These are phyloP conservation scores for Crotalus horridus DNA, from an alignment of 2,113 vertebrate genomes.

Conservation along the genomic window DNA sequence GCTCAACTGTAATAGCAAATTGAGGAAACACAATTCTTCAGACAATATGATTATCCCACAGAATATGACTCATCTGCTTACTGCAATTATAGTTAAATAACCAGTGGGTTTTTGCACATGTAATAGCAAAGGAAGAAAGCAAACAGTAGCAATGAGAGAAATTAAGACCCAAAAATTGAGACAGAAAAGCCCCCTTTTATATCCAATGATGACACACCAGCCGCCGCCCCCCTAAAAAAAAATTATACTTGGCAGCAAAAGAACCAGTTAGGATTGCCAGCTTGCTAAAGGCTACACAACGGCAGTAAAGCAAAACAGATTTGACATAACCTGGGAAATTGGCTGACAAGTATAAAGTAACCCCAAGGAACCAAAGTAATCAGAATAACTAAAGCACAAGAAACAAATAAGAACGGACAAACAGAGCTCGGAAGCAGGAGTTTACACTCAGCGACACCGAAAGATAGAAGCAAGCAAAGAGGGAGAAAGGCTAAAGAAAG, in stretches of 20 bases:
- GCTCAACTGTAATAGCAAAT: neutral
- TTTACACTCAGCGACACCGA: neutral
- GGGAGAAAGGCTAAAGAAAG: neutral
- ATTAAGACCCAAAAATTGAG: neutral
- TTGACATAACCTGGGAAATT: neutral
- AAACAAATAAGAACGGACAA: conserved; percentile 3
- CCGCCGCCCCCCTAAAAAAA: neutral
- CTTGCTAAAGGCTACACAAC: conserved; percentile 7
- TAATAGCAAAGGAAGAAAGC: neutral
- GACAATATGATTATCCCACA: neutral
- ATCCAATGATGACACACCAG: neutral
- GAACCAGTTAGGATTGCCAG: neutral
- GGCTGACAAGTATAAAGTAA: conserved; percentile 2
- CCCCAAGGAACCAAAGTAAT: conserved; percentile 12
- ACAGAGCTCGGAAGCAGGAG: neutral
- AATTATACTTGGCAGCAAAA: neutral
- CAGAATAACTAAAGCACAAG: conserved; percentile 7
- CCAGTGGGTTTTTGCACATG: neutral
- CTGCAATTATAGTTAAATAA: neutral
- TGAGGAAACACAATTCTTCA: neutral
- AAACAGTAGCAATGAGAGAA: neutral
- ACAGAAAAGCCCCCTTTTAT: neutral
- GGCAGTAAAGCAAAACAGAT: conserved; percentile 21
- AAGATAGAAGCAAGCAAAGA: neutral
- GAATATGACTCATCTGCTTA: neutral